A percentile compares a stretch with the other conserved stretches of the same genome.
Evolutionary conservation across 2,888 invertebrate genomes (phyloP).

Genomic region (Eupithecia dodoneata): DNA sequence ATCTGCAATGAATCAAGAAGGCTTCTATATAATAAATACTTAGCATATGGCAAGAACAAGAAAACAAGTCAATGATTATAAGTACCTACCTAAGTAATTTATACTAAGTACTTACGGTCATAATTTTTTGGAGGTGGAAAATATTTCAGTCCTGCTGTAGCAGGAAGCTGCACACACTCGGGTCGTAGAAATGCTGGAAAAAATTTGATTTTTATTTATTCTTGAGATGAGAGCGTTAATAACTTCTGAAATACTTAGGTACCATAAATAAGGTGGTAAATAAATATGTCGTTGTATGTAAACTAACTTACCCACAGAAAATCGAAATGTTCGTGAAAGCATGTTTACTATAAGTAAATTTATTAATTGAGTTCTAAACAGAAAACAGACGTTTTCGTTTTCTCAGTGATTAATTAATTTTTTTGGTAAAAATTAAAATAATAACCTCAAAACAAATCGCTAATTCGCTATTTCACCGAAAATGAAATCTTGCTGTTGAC

Average conservation of each 20-base stretch:
- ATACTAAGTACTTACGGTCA: conserved; percentile 84
- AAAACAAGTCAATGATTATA: background rate
- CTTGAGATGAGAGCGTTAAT: background rate
- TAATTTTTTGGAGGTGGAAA: conserved; percentile 88
- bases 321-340: conserved; percentile 44
- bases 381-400: background rate
- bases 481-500: background rate
- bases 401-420: too few species aligned
- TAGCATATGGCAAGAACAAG: background rate
- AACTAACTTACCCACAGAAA: conserved; percentile 47
- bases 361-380: background rate
- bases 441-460: background rate
- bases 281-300: background rate
- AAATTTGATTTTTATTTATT: conserved; percentile 11
- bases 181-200: conserved; percentile 63
- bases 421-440: background rate
- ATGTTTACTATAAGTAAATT: conserved; percentile 19
- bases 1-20: conserved; percentile 74
- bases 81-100: background rate
- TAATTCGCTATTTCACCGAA: background rate
- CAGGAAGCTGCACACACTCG: conserved; percentile 58
- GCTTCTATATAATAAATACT: background rate
- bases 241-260: background rate
- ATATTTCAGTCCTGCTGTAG: conserved; percentile 85
- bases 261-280: background rate